These are phyloP conservation scores for Micropoecilia bifurca DNA, from an alignment of 2,797 vertebrate species.

Conservation along the genomic window DNA sequence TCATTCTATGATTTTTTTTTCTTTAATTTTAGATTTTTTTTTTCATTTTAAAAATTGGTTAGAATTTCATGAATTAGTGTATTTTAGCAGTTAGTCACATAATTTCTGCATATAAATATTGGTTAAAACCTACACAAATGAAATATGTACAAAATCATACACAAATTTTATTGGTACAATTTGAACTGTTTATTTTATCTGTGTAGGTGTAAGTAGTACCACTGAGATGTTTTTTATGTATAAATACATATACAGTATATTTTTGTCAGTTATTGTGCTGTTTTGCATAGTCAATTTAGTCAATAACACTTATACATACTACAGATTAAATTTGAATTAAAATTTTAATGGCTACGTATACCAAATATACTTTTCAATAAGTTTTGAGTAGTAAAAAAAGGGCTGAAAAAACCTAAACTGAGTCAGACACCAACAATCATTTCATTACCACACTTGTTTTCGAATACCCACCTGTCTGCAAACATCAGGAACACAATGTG, in stretches of 20 bases:
- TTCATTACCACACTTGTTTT: conserved; percentile 16
- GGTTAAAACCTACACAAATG: background rate
- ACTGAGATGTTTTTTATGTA: background rate
- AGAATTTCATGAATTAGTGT: background rate
- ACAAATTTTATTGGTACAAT: background rate
- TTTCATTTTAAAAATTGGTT: background rate
- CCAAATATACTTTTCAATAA: background rate
- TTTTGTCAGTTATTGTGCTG: background rate
- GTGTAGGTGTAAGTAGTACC: background rate
- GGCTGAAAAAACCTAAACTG: too few species aligned
- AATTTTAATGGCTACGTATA: background rate
- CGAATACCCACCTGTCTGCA: conserved; percentile 27
- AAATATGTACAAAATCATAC: background rate
- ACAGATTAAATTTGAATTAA: background rate
- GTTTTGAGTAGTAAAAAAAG: background rate
- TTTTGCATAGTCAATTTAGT: background rate
- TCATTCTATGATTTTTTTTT: background rate
- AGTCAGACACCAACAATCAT: background rate
- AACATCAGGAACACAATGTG: background rate
- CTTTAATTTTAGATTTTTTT: too few species aligned
- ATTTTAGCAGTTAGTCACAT: background rate
- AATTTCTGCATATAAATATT: background rate
- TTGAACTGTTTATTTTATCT: background rate
- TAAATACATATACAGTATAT: background rate
- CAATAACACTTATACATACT: background rate